Evolutionary conservation across 1,140 invertebrate genomes (phyloP), one percentile per base, ranked within the genome.

Genomic region (Trachymyrmex cornetzi): DNA sequence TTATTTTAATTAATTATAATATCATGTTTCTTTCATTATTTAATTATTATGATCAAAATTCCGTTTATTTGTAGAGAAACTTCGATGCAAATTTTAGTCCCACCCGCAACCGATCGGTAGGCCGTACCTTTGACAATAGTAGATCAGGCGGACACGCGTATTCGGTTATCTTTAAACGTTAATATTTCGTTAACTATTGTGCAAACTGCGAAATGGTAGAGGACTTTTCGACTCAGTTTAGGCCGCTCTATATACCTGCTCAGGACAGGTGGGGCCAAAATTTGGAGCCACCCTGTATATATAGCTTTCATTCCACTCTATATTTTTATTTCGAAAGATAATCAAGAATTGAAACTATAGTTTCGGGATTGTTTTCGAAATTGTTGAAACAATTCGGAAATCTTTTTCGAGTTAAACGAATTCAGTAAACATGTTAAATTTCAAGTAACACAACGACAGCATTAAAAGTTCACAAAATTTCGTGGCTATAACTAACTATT

Each of bases 401-500:
- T 44, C 9, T 2, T 77, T n/a, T 22, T 59, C 5, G 44, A 61
- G 2, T 61, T 24, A 34, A 75, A 59, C 2, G 4, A 27, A 27
- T 16, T 12, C 22, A n/a, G 61, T 44, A n/a, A 57, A 61, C 66
- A 16, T 61, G n/a, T 22, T 57, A 77, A 77, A 61, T 61, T 59
- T 61, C 55, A 19, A 77, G 14, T 59, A 2, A 19, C 16, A 16
- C 30, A 61, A 59, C 4, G 55, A 75, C 7, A 75, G 22, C 5
- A n/a, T 77, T 38, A 61, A 59, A 77, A 44, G 9, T 61, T 59
- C 55, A 24, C 5, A 14, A 55, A 38, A 75, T 77, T 44, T 61
- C 7, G 16, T 16, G 2, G 9, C 6, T 6, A 19, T 77, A 24
- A 34, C n/a, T 77, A 61, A 61, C n/a, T 61, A 77, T 77, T 77